Evolutionary conservation across 2,113 vertebrate genomes (phyloP), one percentile per base, ranked within the genome.

Genomic region (Verasper variegatus): DNA sequence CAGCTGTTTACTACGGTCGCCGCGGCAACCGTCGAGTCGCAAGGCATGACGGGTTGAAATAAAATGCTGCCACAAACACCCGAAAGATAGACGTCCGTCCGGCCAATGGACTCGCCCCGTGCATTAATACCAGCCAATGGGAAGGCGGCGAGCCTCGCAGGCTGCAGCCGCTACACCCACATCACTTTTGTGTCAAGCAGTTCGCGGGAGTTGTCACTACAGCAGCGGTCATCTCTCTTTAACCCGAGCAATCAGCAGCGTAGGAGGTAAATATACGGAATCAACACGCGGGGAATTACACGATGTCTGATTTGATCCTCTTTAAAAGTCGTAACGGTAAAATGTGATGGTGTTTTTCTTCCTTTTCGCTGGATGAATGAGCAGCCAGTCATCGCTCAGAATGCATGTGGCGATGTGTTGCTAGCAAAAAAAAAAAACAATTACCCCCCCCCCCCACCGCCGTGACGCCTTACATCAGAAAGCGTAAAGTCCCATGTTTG

Each of bases 1-100:
- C 40, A 42, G 40, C 66, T 85, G 58, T 81, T 87, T 85, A 86
- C 79, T 65, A 4, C 1, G 47, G 91, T 94, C 88, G 31, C 78
- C 82, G 8, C 24, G 68, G 86, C 52, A 68, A 93, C 88, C 27
- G 5, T 1, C 1, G 35, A 77, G 8, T 6, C 88, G 92, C 92
- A 92, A 88, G 23, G 95, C 89, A 93, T 92, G 68, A 79, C 64
- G 95, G 95, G 84, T 21, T 82, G 94, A 95, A 89, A 95, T 91
- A 95, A 94, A 95, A 93, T 86, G 94, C 95, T 9, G 27, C 4
- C 6, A 79, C 77, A 95, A 90, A 95, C 23, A 55, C 90, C 93
- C 1, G 81, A 51, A 83, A 85, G 76, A 91, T 45, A 20, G 24
- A 1, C 24, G 3, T n/a, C 1, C 0, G 18, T 1, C 4, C 1